A percentile compares a stretch with the other conserved stretches of the same genome.
These are phyloP conservation scores for Stenopsyche tienmushanensis DNA, from an alignment of 1,140 invertebrate species.

Conservation along the genomic window DNA sequence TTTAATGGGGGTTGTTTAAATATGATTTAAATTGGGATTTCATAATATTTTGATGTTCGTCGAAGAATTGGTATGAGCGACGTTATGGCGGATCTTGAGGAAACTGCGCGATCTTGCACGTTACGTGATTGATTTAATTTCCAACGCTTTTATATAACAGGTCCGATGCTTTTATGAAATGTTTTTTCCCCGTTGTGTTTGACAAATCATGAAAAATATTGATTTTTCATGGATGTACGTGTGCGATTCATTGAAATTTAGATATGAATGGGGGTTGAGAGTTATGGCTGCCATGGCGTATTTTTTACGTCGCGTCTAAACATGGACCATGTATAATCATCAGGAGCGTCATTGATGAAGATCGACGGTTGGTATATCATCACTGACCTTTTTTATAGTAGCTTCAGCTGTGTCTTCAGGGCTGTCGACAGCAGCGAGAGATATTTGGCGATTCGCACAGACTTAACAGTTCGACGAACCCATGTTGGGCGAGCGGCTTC, in stretches of 20 bases:
- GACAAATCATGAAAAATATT: too few relatives aligned
- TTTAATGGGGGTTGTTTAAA: too few relatives aligned
- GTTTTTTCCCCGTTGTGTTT: too few relatives aligned
- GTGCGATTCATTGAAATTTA: not conserved
- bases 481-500: not conserved
- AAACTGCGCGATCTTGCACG: too few relatives aligned
- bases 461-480: not conserved
- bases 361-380: not conserved
- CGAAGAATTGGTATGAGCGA: too few relatives aligned
- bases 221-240: not conserved
- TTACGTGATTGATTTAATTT: too few relatives aligned
- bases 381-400: constrained; percentile 12
- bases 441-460: not conserved
- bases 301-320: not conserved
- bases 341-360: not conserved
- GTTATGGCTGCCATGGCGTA: too few relatives aligned
- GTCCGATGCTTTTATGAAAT: too few relatives aligned
- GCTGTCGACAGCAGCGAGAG: not conserved
- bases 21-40: too few relatives aligned
- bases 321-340: not conserved
- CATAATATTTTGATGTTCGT: too few relatives aligned
- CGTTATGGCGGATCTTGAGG: too few relatives aligned
- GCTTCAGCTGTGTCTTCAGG: not conserved
- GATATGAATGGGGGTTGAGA: not conserved
- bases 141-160: too few relatives aligned